Base-by-base conservation (phyloP, 92 coral and sea anemone genomes). In the Porites divaricata region DNA sequence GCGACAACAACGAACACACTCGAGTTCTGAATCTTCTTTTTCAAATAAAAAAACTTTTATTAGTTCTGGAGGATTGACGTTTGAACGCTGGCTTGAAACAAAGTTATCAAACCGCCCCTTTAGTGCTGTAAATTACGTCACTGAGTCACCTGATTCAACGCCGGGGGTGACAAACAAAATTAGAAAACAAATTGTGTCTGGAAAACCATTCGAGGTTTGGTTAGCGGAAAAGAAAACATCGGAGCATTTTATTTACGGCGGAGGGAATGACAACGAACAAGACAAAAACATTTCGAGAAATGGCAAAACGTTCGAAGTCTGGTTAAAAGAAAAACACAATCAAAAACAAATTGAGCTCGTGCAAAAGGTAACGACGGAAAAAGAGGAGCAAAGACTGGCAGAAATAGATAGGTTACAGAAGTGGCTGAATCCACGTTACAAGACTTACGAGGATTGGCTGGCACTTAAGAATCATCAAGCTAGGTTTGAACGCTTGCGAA, bases 381-480 rank as follows among this genome's bases (percentile, higher is more conserved):
- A 89, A 53, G 92, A 89, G 17, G 89, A 85, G 22, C 74, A 90
- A 64, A 86, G 88, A n/a, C 81, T 84, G 68, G 59, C 89, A 28
- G 92, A 91, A 58, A 70, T 85, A 14, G 92, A 93, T 64, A 86
- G 88, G 81, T 75, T 87, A 24, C 84, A 82, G 59, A 87, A 78
- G 75, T 90, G 84, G 62, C 83, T 95, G 77, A 93, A 93, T 68
- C 99, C 98, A 4, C 94, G 88, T 50, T 92, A 87, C 57, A 86
- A 92, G 83, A 93, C 99, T 10, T 97, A 90, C 85, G 99, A 97
- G 20, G 95, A 97, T 65, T 97, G 99, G 99, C 69, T 95, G 35
- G 97, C 90, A n/a, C 86, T 91, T 19, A 97, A 97, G 71, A 95
- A 85, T 20, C 90, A 89, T 2, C 89, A 95, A 28, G 87, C 89